These are phyloP conservation scores for Pelodiscus sinensis DNA, from an alignment of 2,113 vertebrate species.

Conservation along the genomic window DNA sequence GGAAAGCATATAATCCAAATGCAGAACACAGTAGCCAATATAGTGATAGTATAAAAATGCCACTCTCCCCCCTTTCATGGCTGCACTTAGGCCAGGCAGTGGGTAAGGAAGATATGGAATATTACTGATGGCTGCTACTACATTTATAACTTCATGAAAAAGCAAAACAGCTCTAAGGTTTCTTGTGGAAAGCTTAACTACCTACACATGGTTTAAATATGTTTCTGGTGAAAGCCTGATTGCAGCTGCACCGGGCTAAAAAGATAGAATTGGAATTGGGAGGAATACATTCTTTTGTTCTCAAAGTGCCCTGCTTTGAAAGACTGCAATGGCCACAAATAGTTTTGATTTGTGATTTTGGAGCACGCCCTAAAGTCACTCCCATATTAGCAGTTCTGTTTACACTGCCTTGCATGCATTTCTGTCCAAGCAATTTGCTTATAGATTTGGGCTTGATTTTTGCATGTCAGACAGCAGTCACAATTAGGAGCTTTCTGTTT, in stretches of 20 bases:
- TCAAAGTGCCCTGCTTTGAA: not conserved
- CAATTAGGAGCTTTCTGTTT: not conserved
- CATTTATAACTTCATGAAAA: not conserved
- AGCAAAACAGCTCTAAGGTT: not conserved
- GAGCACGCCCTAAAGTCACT: not conserved
- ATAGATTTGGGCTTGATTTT: not conserved
- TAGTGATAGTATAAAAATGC: not conserved
- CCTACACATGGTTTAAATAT: not conserved
- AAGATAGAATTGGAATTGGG: not conserved
- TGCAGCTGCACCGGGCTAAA: not conserved
- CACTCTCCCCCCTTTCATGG: not conserved
- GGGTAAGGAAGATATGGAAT: not conserved
- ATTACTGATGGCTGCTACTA: not conserved
- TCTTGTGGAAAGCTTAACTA: fast-evolving
- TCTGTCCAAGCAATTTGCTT: not conserved
- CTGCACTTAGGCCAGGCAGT: not conserved
- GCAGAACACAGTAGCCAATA: conserved; percentile 57
- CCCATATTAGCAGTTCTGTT: not conserved
- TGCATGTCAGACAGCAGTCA: not conserved
- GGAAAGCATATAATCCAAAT: conserved; percentile 47
- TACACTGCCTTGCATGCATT: not conserved
- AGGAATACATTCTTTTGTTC: fast-evolving
- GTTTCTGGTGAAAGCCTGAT: not conserved
- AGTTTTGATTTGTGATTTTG: not conserved
- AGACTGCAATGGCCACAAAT: too few species aligned